Percentiles rank a stretch among this genome's conserved stretches.
These are phyloP conservation scores for Scolopax rusticola DNA, from an alignment of 2,797 vertebrate genomes.

Conservation along the genomic window DNA sequence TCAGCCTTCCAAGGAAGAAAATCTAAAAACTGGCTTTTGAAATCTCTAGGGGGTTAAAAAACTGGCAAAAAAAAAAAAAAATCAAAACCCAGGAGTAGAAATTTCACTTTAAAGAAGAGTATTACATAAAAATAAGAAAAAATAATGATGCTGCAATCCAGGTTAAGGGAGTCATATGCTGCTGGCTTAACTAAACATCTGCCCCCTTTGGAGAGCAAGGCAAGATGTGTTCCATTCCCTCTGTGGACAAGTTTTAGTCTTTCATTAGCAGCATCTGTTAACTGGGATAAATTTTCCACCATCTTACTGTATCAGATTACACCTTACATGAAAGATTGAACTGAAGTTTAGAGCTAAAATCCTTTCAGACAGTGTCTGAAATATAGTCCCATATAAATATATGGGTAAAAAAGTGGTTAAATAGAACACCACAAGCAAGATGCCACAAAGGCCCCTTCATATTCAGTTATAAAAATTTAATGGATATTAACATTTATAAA, in stretches of 20 bases:
- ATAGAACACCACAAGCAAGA: constrained; percentile 3
- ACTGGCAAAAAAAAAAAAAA: background rate
- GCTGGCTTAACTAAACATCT: background rate
- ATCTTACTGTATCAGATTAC: background rate
- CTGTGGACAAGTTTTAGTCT: background rate
- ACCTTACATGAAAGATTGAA: background rate
- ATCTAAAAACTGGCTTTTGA: background rate
- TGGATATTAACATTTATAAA: background rate
- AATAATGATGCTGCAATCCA: background rate
- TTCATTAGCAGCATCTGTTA: background rate
- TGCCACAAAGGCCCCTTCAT: background rate
- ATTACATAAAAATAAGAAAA: background rate
- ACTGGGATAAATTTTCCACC: background rate
- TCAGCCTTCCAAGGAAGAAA: background rate
- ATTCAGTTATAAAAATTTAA: background rate
- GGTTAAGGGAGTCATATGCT: background rate
- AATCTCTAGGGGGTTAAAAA: background rate
- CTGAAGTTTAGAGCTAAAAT: background rate
- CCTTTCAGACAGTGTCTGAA: background rate
- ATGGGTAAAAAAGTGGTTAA: rapidly evolving
- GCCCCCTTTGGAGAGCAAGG: rapidly evolving
- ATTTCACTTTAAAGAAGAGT: background rate
- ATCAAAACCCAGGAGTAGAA: background rate
- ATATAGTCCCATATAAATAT: background rate
- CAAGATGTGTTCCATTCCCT: background rate